Percentiles rank a stretch among this genome's conserved stretches.
These are phyloP conservation scores for Corapipo altera DNA, from an alignment of 2,113 vertebrate species.

Conservation along the genomic window DNA sequence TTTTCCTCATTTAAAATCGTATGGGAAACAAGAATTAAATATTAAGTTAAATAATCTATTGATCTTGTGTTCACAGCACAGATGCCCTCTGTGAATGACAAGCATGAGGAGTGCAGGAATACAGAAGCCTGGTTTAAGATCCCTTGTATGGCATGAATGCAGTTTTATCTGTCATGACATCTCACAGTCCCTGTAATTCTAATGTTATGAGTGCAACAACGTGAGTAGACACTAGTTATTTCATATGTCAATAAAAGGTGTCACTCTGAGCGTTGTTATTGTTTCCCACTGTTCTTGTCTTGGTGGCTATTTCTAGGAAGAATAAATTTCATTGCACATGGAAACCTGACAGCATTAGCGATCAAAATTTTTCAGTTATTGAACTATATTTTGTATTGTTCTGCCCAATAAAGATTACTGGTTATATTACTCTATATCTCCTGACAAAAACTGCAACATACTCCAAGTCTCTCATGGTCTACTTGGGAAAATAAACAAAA, in stretches of 20 bases:
- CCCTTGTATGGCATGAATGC: not conserved
- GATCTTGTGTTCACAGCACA: not conserved
- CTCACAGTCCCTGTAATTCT: not conserved
- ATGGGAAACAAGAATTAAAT: not conserved
- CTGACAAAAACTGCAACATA: not conserved
- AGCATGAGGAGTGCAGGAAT: not conserved
- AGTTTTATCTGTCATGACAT: not conserved
- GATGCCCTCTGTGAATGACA: not conserved
- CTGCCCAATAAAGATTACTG: not conserved
- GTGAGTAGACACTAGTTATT: not conserved
- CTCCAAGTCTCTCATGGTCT: too few relatives aligned
- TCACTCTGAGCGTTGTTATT: not conserved
- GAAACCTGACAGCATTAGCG: not conserved
- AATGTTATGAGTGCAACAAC: not conserved
- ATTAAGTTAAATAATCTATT: not conserved
- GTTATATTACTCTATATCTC: not conserved
- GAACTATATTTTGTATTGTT: not conserved
- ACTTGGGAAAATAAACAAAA: not conserved
- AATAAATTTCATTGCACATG: not conserved
- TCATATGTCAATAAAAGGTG: not conserved
- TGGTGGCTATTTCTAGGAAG: not conserved
- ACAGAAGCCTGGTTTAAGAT: not conserved
- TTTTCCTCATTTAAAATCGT: not conserved
- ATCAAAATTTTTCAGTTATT: not conserved
- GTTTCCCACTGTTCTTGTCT: not conserved